These are phyloP conservation scores for Boleophthalmus pectinirostris DNA, from an alignment of 2,113 vertebrate species.

Conservation along the genomic window DNA sequence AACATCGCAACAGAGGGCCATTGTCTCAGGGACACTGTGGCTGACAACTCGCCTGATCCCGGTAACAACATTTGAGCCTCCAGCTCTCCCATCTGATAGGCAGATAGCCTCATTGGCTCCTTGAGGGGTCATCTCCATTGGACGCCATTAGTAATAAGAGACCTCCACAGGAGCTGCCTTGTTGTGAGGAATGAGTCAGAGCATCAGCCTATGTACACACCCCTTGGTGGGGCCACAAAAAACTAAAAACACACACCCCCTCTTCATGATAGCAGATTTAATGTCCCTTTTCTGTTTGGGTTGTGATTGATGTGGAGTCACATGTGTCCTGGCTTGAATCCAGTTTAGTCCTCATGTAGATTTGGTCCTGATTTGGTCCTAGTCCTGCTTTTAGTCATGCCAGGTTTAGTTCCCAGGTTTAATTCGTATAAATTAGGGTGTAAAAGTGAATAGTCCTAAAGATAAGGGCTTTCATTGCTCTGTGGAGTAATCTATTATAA, in stretches of 20 bases:
- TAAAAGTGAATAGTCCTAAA: too few species aligned
- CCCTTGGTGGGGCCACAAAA: constrained; percentile 28
- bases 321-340: too few species aligned
- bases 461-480: too few species aligned
- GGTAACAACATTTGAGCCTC: constrained; percentile 34
- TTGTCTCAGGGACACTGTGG: constrained; percentile 34
- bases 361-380: too few species aligned
- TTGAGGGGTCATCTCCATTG: constrained; percentile 47
- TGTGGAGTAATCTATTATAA: too few species aligned
- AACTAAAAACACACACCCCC: too few species aligned
- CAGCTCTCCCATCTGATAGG: constrained; percentile 29
- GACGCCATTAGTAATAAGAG: constrained; percentile 56
- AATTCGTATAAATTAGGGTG: too few species aligned
- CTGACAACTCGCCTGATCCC: constrained; percentile 33
- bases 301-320: too few species aligned
- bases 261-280: too few species aligned
- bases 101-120: constrained; percentile 26
- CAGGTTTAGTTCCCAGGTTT: too few species aligned
- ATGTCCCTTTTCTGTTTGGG: too few species aligned
- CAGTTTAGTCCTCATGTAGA: too few species aligned
- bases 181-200: constrained; percentile 71
- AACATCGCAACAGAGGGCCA: constrained; percentile 22
- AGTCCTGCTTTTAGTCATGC: not conserved
- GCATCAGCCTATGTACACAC: constrained; percentile 64
- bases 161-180: constrained; percentile 43